Evolutionary conservation across 2,888 invertebrate genomes (phyloP).

Genomic region (Podabrus alpinus): DNA sequence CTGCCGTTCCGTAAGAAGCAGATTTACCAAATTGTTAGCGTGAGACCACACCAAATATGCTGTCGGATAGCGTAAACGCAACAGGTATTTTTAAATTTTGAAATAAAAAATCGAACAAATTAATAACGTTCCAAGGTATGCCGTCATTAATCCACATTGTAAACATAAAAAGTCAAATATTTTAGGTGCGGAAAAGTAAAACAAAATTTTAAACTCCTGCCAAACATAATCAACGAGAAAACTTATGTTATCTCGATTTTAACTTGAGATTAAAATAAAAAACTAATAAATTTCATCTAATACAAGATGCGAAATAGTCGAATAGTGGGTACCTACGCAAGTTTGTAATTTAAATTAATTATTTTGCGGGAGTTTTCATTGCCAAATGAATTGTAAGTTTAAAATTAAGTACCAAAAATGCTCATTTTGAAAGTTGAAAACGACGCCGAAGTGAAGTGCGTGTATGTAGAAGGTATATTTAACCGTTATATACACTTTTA

Average conservation of each 20-base stretch:
- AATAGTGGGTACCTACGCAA: no score
- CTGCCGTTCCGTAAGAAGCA: background rate
- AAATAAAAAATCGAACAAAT: background rate
- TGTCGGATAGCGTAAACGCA: background rate
- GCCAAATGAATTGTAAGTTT: background rate
- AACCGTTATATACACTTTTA: background rate
- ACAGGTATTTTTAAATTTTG: background rate
- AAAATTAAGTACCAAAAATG: background rate
- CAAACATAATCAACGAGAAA: background rate
- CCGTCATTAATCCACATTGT: background rate
- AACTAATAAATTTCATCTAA: background rate
- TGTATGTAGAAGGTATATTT: no score
- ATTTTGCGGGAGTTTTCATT: background rate
- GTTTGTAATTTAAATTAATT: background rate
- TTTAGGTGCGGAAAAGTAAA: background rate
- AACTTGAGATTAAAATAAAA: background rate
- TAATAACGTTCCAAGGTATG: background rate
- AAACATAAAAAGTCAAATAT: background rate
- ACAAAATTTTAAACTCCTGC: background rate
- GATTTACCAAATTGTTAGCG: background rate
- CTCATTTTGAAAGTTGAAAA: background rate
- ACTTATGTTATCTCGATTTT: background rate
- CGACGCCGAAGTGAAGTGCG: background rate
- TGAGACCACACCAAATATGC: background rate
- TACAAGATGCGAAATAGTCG: background rate